Conservation (phyloP, 2,888 invertebrate species). For the Sphaeridia pumilis region DNA sequence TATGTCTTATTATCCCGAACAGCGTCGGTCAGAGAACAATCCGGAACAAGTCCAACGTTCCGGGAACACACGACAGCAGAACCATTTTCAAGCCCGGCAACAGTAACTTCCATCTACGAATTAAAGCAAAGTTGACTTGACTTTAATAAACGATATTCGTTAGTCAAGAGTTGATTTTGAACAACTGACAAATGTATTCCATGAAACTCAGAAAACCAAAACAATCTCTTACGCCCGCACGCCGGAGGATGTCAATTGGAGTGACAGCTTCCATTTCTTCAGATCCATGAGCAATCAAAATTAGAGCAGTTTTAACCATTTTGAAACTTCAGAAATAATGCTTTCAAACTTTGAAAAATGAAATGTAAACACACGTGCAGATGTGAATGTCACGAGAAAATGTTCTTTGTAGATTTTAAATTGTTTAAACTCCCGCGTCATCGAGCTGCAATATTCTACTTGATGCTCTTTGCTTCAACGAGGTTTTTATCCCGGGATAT, state of each 20-base stretch:
- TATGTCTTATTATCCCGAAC: conserved; percentile 46
- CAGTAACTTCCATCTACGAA: conserved; percentile 58
- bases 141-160: neutral
- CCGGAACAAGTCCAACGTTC: conserved; percentile 68
- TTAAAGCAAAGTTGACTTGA: neutral
- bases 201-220: too few species aligned
- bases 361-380: too few species aligned
- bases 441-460: too few species aligned
- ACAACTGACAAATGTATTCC: too few species aligned
- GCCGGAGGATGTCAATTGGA: conserved; percentile 72
- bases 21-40: conserved; percentile 55
- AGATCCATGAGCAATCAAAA: conserved; percentile 76
- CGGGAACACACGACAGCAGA: conserved; percentile 68
- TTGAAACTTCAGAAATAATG: neutral
- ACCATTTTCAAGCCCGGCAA: conserved; percentile 64
- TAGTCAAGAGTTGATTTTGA: neutral
- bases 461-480: too few species aligned
- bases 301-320: conserved; percentile 47
- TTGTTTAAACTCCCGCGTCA: too few species aligned
- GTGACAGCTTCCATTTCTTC: conserved; percentile 96
- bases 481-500: too few species aligned
- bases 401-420: too few species aligned
- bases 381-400: too few species aligned
- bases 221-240: conserved; percentile 82
- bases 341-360: too few species aligned